Evolutionary conservation across 2,797 vertebrate genomes (phyloP).

Genomic region (Gouania willdenowi): DNA sequence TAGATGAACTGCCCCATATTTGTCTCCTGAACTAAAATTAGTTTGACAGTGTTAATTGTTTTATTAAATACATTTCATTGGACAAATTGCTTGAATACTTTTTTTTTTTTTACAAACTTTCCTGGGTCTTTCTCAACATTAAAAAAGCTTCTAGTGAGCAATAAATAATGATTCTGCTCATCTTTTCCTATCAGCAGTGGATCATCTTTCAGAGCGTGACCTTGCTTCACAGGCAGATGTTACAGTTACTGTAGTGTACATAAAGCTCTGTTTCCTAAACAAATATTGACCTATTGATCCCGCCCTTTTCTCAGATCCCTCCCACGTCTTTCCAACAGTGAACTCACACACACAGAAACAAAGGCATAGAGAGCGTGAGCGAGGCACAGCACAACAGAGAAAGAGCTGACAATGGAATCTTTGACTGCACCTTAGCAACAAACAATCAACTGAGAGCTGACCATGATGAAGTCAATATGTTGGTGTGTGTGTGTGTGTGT

Average conservation of each 20-base stretch:
- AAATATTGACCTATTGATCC: constrained; percentile 69
- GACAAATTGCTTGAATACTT: too few relatives aligned
- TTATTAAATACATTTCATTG: too few relatives aligned
- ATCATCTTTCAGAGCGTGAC: too few relatives aligned
- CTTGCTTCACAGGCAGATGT: neutral
- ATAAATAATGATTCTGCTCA: too few relatives aligned
- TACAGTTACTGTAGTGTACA: constrained; percentile 8
- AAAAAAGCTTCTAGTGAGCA: too few relatives aligned
- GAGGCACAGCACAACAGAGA: neutral
- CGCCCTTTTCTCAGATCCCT: constrained; percentile 45
- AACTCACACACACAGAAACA: neutral
- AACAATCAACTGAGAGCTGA: constrained; percentile 6
- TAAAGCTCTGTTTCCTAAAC: constrained; percentile 44
- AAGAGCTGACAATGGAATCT: neutral
- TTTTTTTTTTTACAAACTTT: too few relatives aligned
- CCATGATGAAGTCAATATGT: neutral
- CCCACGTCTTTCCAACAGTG: constrained; percentile 9
- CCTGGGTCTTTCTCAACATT: too few relatives aligned
- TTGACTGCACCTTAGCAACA: constrained; percentile 7
- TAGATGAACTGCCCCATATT: too few relatives aligned
- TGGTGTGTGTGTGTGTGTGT: neutral
- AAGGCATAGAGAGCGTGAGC: neutral
- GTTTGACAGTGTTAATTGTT: too few relatives aligned
- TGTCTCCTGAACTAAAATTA: too few relatives aligned
- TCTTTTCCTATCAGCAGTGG: too few relatives aligned